Conservation (phyloP, 2,888 invertebrate species). For the Drosophila villosipedis region DNA sequence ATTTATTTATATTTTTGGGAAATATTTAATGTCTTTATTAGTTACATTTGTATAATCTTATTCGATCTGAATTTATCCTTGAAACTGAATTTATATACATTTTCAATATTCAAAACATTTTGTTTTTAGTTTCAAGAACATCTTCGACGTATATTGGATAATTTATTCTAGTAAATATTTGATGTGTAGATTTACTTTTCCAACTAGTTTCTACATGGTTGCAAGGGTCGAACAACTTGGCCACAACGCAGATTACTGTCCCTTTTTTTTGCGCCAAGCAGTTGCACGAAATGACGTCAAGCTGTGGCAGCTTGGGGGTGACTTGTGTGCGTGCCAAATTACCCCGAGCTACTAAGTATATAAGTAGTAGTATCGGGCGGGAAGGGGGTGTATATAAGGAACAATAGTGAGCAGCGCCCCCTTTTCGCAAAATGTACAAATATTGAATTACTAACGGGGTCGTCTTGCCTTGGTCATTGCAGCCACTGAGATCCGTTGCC, state of each 20-base stretch:
- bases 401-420: conserved; percentile 25
- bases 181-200: not conserved
- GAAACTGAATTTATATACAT: not conserved
- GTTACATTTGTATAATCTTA: not conserved
- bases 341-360: conserved; percentile 33
- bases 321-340: conserved; percentile 11
- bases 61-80: not conserved
- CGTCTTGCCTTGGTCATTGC: conserved; percentile 20
- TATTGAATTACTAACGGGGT: conserved; percentile 61
- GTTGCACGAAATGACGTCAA: conserved; percentile 24
- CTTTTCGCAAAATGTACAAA: conserved; percentile 41
- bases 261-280: not conserved
- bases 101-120: not conserved
- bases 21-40: not conserved
- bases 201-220: not conserved
- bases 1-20: not conserved
- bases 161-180: not conserved
- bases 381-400: not conserved
- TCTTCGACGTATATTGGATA: not conserved
- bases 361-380: not conserved
- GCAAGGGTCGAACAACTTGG: not conserved
- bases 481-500: conserved; percentile 96
- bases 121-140: not conserved
- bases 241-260: not conserved
- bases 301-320: conserved; percentile 25